These are phyloP conservation scores for Andrena flavipes DNA, from an alignment of 2,888 invertebrate genomes.

Conservation along the genomic window DNA sequence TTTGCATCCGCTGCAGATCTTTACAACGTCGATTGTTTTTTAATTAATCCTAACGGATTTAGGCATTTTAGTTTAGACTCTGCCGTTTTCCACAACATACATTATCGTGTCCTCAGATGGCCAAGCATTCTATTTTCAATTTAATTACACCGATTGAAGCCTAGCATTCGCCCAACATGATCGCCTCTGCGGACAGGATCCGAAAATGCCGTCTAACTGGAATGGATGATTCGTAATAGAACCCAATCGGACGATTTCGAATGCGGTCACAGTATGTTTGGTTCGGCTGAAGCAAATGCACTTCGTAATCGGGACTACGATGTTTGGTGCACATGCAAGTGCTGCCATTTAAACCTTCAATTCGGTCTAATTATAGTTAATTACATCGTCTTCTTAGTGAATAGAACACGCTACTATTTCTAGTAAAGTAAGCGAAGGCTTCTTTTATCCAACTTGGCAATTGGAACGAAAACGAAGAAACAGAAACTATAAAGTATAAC, in stretches of 20 bases:
- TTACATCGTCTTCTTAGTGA: background rate
- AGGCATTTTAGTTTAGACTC: no score
- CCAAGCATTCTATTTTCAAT: background rate
- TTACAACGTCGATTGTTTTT: no score
- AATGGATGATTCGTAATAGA: slow-evolving; percentile 3
- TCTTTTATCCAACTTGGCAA: background rate
- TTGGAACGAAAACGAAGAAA: no score
- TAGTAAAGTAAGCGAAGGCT: background rate
- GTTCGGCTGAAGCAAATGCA: background rate
- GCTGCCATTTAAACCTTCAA: background rate
- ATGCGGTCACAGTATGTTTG: background rate
- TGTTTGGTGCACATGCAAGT: background rate
- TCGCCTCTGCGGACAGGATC: background rate
- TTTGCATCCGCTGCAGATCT: no score
- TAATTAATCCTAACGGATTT: no score
- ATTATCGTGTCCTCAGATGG: no score
- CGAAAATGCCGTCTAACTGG: background rate
- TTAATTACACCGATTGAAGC: slow-evolving; percentile 15
- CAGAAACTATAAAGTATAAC: no score
- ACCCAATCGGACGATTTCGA: background rate
- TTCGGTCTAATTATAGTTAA: background rate
- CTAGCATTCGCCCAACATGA: background rate
- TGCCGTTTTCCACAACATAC: no score
- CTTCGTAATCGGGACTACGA: background rate
- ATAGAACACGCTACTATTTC: background rate